These are phyloP conservation scores for Pogonognathellus flavescens DNA, from an alignment of 1,140 invertebrate species.

Conservation along the genomic window DNA sequence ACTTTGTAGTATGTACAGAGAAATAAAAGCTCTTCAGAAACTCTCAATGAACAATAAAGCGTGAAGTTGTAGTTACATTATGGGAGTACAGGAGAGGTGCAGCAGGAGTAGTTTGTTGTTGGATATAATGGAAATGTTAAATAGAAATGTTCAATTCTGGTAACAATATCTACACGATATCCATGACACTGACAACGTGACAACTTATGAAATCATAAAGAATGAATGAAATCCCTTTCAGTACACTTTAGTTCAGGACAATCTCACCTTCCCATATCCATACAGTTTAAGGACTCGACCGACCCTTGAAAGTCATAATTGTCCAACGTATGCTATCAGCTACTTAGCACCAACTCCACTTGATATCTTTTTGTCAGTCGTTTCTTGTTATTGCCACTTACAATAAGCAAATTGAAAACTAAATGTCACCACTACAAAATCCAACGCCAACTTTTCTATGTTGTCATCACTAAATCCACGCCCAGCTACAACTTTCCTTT, in stretches of 20 bases:
- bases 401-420: slow-evolving; percentile 39
- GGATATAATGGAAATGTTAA: slow-evolving; percentile 17
- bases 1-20: neutral
- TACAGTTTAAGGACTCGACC: neutral
- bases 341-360: neutral
- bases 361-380: slow-evolving; percentile 35
- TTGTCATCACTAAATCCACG: slow-evolving; percentile 4
- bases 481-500: slow-evolving; percentile 10
- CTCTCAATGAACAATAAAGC: slow-evolving; percentile 8
- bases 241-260: neutral
- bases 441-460: slow-evolving; percentile 25
- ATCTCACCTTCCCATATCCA: slow-evolving; percentile 25
- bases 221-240: slow-evolving; percentile 31
- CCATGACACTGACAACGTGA: slow-evolving; percentile 45
- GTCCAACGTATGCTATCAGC: neutral
- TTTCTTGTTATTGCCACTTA: neutral
- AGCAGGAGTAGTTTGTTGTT: slow-evolving; percentile 3
- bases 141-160: slow-evolving; percentile 18
- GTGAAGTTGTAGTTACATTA: neutral
- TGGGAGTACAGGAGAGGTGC: neutral
- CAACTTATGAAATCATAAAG: slow-evolving; percentile 50
- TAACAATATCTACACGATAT: slow-evolving; percentile 8
- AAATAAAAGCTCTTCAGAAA: slow-evolving; percentile 28
- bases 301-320: slow-evolving; percentile 44
- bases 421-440: slow-evolving; percentile 43